These are phyloP conservation scores for Ammospiza maritima DNA, from an alignment of 2,797 vertebrate genomes.

Conservation along the genomic window DNA sequence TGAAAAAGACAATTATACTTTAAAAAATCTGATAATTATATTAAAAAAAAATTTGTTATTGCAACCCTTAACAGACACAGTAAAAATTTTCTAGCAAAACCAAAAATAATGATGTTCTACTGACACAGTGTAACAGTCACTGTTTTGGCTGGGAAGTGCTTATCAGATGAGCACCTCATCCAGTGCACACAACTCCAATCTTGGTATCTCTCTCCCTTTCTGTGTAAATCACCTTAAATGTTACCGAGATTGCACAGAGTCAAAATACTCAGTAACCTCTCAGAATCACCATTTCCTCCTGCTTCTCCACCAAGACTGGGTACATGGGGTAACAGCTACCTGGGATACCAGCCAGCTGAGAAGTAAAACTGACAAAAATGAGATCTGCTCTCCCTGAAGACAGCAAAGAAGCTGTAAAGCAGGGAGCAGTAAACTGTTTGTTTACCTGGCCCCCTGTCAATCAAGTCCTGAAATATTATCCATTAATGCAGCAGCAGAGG, in stretches of 20 bases:
- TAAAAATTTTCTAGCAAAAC: neutral
- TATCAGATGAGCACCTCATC: neutral
- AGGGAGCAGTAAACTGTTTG: neutral
- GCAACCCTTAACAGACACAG: neutral
- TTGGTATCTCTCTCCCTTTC: neutral
- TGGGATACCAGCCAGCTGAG: neutral
- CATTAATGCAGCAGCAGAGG: neutral
- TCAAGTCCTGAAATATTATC: neutral
- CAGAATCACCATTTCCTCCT: neutral
- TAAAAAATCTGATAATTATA: neutral
- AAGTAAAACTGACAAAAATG: neutral
- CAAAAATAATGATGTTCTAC: neutral
- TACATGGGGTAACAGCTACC: neutral
- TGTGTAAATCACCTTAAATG: accelerated
- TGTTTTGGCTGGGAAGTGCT: neutral
- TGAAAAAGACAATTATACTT: neutral
- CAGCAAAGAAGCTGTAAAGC: neutral
- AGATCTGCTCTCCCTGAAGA: neutral
- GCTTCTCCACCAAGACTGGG: neutral
- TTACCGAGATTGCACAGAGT: neutral
- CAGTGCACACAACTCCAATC: neutral
- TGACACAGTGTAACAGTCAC: neutral
- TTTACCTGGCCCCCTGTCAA: neutral
- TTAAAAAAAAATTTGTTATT: neutral
- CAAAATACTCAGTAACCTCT: neutral